Percentiles rank a stretch among this genome's conserved stretches.
Conservation (phyloP, 2,113 vertebrate genomes). For the Naja naja region DNA sequence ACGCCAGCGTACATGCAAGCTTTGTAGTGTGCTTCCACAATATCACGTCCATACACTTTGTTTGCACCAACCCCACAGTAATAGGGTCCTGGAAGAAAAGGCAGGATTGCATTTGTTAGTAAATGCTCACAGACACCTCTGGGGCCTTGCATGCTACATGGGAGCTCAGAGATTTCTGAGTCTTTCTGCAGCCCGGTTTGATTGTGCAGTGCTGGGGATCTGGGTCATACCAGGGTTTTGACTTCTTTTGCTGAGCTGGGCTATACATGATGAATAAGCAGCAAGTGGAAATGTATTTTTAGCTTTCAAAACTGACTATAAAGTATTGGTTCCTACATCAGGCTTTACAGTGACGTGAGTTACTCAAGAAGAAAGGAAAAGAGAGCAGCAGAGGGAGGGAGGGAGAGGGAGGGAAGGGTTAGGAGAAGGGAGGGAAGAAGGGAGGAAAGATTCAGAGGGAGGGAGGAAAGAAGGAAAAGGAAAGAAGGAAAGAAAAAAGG, state of each 20-base stretch:
- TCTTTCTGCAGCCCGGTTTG: neutral
- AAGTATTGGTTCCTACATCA: neutral
- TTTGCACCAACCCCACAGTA: slow-evolving; percentile 86
- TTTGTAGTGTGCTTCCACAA: slow-evolving; percentile 82
- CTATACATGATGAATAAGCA: neutral
- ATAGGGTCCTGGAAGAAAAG: slow-evolving; percentile 75
- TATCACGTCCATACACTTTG: slow-evolving; percentile 78
- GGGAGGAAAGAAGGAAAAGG: too few relatives aligned
- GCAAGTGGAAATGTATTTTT: neutral
- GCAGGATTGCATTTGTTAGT: neutral
- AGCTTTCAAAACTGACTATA: neutral
- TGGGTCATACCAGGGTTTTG: neutral
- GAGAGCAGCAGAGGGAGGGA: neutral
- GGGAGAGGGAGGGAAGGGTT: neutral
- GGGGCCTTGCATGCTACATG: accelerated
- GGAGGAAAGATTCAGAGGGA: too few relatives aligned
- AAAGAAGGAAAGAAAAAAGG: too few relatives aligned
- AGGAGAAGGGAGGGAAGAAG: neutral
- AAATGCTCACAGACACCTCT: too few relatives aligned
- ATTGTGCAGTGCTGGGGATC: neutral
- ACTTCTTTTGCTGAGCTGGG: neutral
- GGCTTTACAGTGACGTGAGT: neutral
- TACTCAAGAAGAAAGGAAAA: neutral
- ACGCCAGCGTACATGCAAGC: slow-evolving; percentile 78
- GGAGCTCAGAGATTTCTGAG: neutral